Base-by-base conservation (phyloP, 2,888 invertebrate species). In the Gandaritis pyraliata region DNA sequence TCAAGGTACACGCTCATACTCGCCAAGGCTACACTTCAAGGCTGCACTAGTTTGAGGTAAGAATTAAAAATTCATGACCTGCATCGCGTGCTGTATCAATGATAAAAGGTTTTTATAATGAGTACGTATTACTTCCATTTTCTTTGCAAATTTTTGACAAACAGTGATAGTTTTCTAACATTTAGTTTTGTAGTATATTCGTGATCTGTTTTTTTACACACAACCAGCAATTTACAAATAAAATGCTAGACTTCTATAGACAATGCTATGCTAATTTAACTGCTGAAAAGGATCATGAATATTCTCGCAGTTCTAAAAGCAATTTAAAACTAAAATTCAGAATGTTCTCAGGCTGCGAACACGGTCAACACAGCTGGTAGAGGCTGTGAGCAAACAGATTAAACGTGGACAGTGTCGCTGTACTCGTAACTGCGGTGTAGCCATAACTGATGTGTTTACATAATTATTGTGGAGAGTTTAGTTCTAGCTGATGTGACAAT, bases 11-110 rank as follows among this genome's bases (percentile, higher is more conserved):
- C 12, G 33, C 16, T 51, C 54, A 46, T 43, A 45, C 51, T 43
- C 48, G 41, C 47, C 52, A 67, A 67, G 67, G 67, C 52, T 55
- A 33, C 52, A 49, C 62, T 58, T 15, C 58, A 62, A 67, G 62
- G 67, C 51, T 64, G 52, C 54, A 60, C 41, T 50, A 23, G 43
- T 50, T 45, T 46, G 33, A 48, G 46, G 47, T 49, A 59, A 53
- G 43, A 54, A 41, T 59, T 59, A 49, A 36, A 59, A 59, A 43
- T 53, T 41, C 38, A 52, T 30, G 7, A 39, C 33, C 23, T 54
- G 49, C 36, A 59, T 59, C 45, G 59, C 59, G 59, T 59, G 59
- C 45, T 39, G 47, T 49, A 23, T 18, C 49, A 12, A 30, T 43
- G 56, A 23, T 57, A 39, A 43, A 41, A 29, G 38, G 45, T 30